Evolutionary conservation across 2,797 vertebrate genomes (phyloP), one percentile per base, ranked within the genome.

Genomic region (Coranthus polyacanthus): DNA sequence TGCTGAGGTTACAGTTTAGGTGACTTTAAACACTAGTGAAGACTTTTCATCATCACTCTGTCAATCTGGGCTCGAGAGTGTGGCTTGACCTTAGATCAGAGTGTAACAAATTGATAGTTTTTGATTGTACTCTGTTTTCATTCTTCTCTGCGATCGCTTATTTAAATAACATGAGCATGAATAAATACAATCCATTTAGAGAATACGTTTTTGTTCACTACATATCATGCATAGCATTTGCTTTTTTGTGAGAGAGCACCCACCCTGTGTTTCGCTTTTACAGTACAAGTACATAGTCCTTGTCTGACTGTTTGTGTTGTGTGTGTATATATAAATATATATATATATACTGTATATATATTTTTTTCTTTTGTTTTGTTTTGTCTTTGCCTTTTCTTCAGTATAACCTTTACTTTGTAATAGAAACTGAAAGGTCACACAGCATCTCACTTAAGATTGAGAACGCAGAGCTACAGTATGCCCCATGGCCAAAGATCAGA

Each of bases 391-490:
- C 22, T 64, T 49, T 38, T 16, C 26, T 46, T 15, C n/a, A 50
- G 11, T 50, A 41, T 85, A 82, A 89, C 87, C 80, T 89, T 88
- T 86, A 37, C 69, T 80, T 78, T 86, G 50, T 87, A 73, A 83
- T 84, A 60, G 67, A 86, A 83, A 76, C 44, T 39, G 52, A 89
- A 91, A 89, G 85, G 86, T 91, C 83, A 85, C 70, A 70, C 80
- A 54, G 64, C 74, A 67, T 77, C 78, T 79, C 68, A 73, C 72
- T 72, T 82, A 61, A 74, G 72, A 83, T 78, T 79, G 72, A 83
- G 56, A 82, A 84, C 78, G 76, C 62, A 63, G 66, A 62, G 68
- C 59, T 67, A 59, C 66, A 56, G 42, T 53, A 53, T 68, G 62
- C 64, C 64, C 67, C 38, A 2, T 61, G 69, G 67, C 60, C 71